Conservation (phyloP, 2,797 vertebrate species). For the Peromyscus nudipes region DNA sequence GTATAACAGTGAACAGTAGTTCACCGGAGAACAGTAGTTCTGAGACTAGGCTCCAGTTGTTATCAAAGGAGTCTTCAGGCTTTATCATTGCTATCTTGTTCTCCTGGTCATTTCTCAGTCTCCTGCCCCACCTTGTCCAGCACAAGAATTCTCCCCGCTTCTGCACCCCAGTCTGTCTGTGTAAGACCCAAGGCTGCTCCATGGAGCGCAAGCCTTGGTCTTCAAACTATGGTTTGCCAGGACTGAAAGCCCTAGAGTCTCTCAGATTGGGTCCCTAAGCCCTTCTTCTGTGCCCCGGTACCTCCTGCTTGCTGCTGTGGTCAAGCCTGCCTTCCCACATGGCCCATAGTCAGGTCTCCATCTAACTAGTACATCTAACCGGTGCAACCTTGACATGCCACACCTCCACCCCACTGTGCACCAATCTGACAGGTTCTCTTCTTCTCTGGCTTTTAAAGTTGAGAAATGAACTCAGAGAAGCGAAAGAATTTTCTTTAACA, state of each 20-base stretch:
- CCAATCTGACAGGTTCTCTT: neutral
- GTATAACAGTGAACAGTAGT: neutral
- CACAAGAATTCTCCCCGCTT: neutral
- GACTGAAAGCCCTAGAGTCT: neutral
- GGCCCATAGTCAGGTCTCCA: neutral
- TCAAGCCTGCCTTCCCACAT: neutral
- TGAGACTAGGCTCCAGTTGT: neutral
- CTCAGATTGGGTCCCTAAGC: neutral
- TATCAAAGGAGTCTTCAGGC: neutral
- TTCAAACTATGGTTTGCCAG: neutral
- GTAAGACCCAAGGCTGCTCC: neutral
- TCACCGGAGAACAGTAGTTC: neutral
- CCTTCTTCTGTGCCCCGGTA: neutral
- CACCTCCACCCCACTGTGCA: neutral
- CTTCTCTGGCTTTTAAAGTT: slow-evolving; percentile 3
- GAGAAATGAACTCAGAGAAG: slow-evolving; percentile 6
- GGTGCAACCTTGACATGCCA: neutral
- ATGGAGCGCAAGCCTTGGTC: neutral
- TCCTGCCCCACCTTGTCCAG: neutral
- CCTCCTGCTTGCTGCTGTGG: neutral
- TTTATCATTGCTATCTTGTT: neutral
- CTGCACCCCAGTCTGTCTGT: neutral
- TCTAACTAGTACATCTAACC: neutral
- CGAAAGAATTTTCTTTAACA: neutral
- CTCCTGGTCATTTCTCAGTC: neutral